Conservation (phyloP, 2,888 invertebrate species). For the Drosophila paramelanica region DNA sequence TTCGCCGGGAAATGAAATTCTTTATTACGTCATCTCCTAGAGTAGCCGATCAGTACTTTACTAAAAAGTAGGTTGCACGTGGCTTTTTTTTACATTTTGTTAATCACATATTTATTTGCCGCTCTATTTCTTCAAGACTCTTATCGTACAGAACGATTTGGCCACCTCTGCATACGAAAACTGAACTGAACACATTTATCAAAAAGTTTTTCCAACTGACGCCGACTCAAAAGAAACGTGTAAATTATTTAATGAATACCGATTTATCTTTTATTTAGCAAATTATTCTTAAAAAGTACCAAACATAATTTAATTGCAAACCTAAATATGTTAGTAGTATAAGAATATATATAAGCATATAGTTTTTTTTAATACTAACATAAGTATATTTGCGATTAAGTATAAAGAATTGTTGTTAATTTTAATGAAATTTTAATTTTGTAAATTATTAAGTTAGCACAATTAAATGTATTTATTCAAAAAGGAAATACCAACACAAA, state of each 20-base stretch:
- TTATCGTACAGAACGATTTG: constrained; percentile 43
- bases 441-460: no score
- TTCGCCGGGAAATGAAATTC: constrained; percentile 34
- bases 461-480: no score
- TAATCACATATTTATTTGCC: no score
- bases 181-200: constrained; percentile 40
- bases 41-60: constrained; percentile 29
- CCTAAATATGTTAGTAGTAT: constrained; percentile 22
- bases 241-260: constrained; percentile 47
- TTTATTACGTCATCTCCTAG: constrained; percentile 3
- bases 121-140: constrained; percentile 15
- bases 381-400: constrained; percentile 41
- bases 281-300: no score
- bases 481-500: no score
- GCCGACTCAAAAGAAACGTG: constrained; percentile 29
- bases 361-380: constrained; percentile 13
- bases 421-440: neutral
- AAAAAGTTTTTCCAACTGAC: constrained; percentile 49
- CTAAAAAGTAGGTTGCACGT: constrained; percentile 31
- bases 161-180: constrained; percentile 56
- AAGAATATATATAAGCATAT: neutral
- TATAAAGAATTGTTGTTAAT: neutral
- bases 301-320: constrained; percentile 17
- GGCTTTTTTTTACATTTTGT: neutral
- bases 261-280: constrained; percentile 20